Conservation (phyloP, 2,888 invertebrate species). For the Hipparchia sbordonii region DNA sequence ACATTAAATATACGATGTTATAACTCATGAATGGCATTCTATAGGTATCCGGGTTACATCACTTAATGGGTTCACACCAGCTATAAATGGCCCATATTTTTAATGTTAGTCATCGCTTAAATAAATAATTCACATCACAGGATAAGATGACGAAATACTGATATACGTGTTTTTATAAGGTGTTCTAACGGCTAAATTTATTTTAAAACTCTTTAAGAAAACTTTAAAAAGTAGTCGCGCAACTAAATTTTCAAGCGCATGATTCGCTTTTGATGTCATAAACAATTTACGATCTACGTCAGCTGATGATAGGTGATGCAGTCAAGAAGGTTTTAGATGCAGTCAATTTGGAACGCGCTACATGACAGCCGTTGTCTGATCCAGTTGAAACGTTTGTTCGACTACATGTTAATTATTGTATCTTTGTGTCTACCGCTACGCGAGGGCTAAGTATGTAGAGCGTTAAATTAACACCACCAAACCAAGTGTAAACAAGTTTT, state of each 20-base stretch:
- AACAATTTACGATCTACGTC: neutral
- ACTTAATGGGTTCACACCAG: conserved; percentile 34
- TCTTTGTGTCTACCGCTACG: neutral
- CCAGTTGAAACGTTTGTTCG: neutral
- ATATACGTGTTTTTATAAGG: conserved; percentile 14
- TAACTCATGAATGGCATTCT: conserved; percentile 38
- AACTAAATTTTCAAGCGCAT: neutral
- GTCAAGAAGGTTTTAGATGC: neutral
- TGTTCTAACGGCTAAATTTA: conserved; percentile 9
- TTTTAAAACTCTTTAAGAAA: neutral
- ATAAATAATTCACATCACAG: conserved; percentile 29
- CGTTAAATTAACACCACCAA: neutral
- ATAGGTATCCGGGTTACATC: conserved; percentile 42
- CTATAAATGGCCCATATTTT: conserved; percentile 38
- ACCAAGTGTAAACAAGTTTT: too few species aligned
- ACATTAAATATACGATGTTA: conserved; percentile 22
- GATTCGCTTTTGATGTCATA: neutral
- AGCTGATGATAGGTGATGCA: neutral
- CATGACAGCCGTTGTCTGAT: neutral
- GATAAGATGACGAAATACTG: conserved; percentile 24
- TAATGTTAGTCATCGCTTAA: conserved; percentile 36
- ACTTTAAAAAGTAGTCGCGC: neutral
- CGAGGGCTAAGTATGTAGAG: neutral
- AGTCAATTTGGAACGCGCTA: neutral
- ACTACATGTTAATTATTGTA: too few species aligned